A percentile compares a stretch with the other conserved stretches of the same genome.
These are phyloP conservation scores for Lindbergichthys nudifrons DNA, from an alignment of 2,797 vertebrate genomes.

Conservation along the genomic window DNA sequence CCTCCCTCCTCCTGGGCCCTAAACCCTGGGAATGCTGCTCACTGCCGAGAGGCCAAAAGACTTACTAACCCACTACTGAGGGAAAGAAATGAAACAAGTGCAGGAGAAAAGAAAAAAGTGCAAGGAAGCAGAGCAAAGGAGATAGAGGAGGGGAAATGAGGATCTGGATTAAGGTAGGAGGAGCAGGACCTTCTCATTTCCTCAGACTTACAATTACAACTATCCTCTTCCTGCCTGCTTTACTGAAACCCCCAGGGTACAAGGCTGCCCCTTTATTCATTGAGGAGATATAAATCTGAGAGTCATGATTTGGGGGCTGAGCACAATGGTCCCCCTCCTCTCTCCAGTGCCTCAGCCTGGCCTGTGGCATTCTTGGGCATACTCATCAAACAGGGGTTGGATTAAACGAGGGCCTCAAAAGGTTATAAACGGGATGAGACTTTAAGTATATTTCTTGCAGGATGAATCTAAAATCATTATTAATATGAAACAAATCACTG, in stretches of 20 bases:
- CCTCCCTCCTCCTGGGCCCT: slow-evolving; percentile 70
- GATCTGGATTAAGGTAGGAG: slow-evolving; percentile 64
- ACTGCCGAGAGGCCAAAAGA: slow-evolving; percentile 67
- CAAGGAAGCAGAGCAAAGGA: slow-evolving; percentile 40
- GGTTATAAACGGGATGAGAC: slow-evolving; percentile 12
- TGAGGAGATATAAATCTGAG: slow-evolving; percentile 80
- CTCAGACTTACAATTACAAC: slow-evolving; percentile 75
- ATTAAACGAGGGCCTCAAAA: slow-evolving; percentile 29
- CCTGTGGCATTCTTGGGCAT: slow-evolving; percentile 68
- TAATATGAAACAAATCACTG: slow-evolving; percentile 24
- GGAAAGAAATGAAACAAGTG: slow-evolving; percentile 53
- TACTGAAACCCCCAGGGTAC: slow-evolving; percentile 68
- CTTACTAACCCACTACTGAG: slow-evolving; percentile 64
- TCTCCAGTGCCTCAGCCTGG: slow-evolving; percentile 60
- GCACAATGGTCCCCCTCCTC: slow-evolving; percentile 68
- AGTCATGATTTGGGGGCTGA: slow-evolving; percentile 73
- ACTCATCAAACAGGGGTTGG: slow-evolving; percentile 45
- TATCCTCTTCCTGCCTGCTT: slow-evolving; percentile 61
- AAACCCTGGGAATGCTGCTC: slow-evolving; percentile 75
- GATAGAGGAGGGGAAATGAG: slow-evolving; percentile 16
- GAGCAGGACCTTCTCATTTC: slow-evolving; percentile 70
- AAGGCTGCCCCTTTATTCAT: slow-evolving; percentile 76
- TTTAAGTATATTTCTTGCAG: slow-evolving; percentile 8
- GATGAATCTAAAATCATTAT: slow-evolving; percentile 20
- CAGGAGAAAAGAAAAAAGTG: slow-evolving; percentile 22